Evolutionary conservation across 2,797 vertebrate genomes (phyloP).

Genomic region (Pipistrellus pipistrellus): DNA sequence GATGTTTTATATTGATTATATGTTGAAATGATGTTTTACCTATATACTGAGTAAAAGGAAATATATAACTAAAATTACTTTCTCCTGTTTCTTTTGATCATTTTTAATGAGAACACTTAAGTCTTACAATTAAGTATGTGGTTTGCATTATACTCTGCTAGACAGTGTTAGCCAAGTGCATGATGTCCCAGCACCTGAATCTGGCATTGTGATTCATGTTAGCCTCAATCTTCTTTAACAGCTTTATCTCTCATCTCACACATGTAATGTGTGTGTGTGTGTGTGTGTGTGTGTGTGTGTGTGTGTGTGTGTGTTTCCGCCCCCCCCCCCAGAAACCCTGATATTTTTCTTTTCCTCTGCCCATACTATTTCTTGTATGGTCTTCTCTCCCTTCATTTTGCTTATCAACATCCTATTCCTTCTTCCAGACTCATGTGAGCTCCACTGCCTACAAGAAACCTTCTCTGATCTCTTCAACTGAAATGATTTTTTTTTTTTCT

Average conservation of each 20-base stretch:
- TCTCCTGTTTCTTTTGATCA: slow-evolving; percentile 7
- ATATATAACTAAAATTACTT: slow-evolving; percentile 22
- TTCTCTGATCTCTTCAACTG: background rate
- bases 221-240: background rate
- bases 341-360: background rate
- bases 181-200: background rate
- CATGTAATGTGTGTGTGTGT: background rate
- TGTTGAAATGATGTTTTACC: slow-evolving; percentile 2
- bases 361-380: background rate
- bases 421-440: background rate
- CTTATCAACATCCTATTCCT: background rate
- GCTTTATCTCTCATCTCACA: background rate
- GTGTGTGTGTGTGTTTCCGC: too few relatives aligned
- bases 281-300: too few relatives aligned
- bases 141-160: background rate
- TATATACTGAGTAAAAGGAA: background rate
- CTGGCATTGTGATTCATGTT: background rate
- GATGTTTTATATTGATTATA: background rate
- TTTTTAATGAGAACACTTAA: background rate
- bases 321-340: background rate
- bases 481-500: background rate
- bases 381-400: slow-evolving; percentile 22
- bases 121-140: background rate
- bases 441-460: background rate
- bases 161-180: background rate